phyloP scores from a whole-genome alignment of 2,797 vertebrate species.

The Prunella strophiata region DNA sequence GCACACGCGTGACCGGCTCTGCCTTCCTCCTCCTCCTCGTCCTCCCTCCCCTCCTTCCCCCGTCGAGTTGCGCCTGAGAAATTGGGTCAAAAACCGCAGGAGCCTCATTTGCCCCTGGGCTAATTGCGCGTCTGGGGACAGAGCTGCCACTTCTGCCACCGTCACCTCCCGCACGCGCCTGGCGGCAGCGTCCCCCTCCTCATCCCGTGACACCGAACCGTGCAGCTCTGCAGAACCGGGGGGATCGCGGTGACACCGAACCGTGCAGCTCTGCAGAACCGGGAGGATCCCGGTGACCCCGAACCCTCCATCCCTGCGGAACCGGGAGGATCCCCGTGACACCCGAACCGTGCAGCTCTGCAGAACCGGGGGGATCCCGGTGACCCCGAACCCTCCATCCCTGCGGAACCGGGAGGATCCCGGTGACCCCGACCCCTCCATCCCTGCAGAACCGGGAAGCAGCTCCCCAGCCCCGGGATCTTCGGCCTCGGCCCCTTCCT shows the following conservation, averaged over 20 bases:
- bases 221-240: too few relatives aligned
- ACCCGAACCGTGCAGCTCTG: fast-evolving
- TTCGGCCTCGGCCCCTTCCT: too few relatives aligned
- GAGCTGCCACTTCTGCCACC: background rate
- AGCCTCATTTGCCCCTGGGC: background rate
- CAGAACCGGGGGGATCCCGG: background rate
- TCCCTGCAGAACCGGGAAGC: too few relatives aligned
- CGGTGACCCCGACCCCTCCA: background rate
- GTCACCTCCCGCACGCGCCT: background rate
- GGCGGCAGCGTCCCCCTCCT: too few relatives aligned
- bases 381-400: background rate
- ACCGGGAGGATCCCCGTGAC: too few relatives aligned
- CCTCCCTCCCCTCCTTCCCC: background rate
- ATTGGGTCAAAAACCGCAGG: constrained; percentile 47
- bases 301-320: too few relatives aligned
- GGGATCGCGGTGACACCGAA: background rate
- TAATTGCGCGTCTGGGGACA: background rate
- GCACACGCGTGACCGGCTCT: background rate
- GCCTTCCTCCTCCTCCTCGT: background rate
- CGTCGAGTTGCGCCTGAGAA: background rate
- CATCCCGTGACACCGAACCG: too few relatives aligned
- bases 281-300: background rate
- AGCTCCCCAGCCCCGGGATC: background rate
- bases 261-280: too few relatives aligned
- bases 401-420: background rate